Base-by-base conservation (phyloP, 1,140 invertebrate species). In the Homalodisca vitripennis region DNA sequence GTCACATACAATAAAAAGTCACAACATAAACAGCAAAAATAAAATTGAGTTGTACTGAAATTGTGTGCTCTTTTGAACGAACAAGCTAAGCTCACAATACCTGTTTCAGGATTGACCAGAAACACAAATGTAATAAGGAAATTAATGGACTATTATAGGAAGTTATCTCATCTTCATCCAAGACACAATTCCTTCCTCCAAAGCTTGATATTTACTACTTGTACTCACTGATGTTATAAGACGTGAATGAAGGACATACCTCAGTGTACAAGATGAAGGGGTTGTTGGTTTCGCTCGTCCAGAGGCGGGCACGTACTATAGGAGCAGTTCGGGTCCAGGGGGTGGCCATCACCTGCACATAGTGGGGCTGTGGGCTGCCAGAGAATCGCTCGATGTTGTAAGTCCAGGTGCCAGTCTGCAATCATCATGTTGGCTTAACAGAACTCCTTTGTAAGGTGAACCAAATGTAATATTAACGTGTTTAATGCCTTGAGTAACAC, bases 331-430 rank as follows among this genome's bases (percentile, higher is more conserved):
- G 64, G 14, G 77, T 76, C 57, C 75, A 77, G 2, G 82, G 82
- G 14, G 80, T 81, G 3, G 82, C 82, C 71, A 79, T 80, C 3
- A 85, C 82, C 78, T 85, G 83, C 10, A 85, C 78, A 70, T 80
- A 84, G 74, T 85, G 84, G 30, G 84, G 83, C 75, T 86, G 85
- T 27, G 84, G 85, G 72, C 81, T 84, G 47, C 84, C 84, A 24
- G 79, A 74, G 71, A 82, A 81, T 14, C 83, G 78, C 76, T 86
- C 84, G 41, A 86, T 83, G 29, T 78, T 80, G 74, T 86, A 86
- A 0, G 81, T 81, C 85, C 85, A 86, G 6, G 83, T 83, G 27
- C 85, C 85, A 68, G 80, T 81, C 80, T 83, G 73, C 47, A 79
- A 79, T 41, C 73, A 68, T n/a, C 63, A 64, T 26, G 34, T 41